Base-by-base conservation (phyloP, 1,140 invertebrate genomes). In the Rhizoglyphus robini region DNA sequence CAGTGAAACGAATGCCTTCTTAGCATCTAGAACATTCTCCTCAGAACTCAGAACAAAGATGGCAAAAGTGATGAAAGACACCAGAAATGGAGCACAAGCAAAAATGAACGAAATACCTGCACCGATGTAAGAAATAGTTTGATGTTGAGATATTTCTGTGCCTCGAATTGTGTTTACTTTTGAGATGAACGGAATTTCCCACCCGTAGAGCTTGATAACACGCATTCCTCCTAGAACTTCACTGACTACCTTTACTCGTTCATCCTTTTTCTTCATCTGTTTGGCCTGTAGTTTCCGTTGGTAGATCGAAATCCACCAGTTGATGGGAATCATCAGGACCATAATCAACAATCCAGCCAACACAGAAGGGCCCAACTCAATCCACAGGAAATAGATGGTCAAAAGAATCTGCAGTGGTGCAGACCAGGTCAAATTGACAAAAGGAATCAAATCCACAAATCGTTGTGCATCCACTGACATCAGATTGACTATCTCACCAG, bases 331-430 rank as follows among this genome's bases (percentile, higher is more conserved):
- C 65, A 79, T 67, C 4, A 79, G 58, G 20, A 79, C 67, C 74
- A 79, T 77, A 3, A 79, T 73, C 8, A 65, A 72, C 1, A 79
- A 60, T 5, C 78, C 78, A 27, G 75, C 77, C 30, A 80, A 54
- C 13, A 74, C 71, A 20, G 75, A 72, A 5, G 73, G 68, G 8
- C 75, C 81, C 46, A 83, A 76, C 66, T 85, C 85, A 34, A 83
- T 81, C 89, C 90, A 96, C 3, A 97, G 76, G 77, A 96, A 94
- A 72, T 87, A 93, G n/a, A 96, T 74, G 0, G 90, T 86, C 11
- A 96, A 73, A 11, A 77, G 79, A 69, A 96, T 96, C 79, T 96
- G 91, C 11, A 96, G 76, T 0, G 93, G 94, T 1, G 90, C 91
- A 0, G 92, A 96, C 93, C 93, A 97, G 69, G 97, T 82, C 85